Evolutionary conservation across 2,888 invertebrate species (phyloP), one percentile per base, ranked within the genome.

Genomic region (Deroplatys truncata): DNA sequence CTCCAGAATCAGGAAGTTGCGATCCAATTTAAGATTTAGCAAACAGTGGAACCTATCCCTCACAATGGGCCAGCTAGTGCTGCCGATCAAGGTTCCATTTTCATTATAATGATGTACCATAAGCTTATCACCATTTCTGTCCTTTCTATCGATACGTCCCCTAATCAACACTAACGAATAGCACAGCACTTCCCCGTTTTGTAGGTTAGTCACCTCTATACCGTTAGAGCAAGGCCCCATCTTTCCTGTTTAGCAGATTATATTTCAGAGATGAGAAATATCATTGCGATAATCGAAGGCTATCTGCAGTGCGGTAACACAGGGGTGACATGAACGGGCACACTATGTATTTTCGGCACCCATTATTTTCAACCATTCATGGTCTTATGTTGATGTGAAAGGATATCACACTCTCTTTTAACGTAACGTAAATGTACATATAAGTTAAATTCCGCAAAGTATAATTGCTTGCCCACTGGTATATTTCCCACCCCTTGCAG

Each of bases 31-130:
- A 84, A 97, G 93, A 91, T 96, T 95, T 8, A 96, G 93, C 89
- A 97, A 93, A 49, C 95, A 94, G 93, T 97, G 97, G 92, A 97
- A 97, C 92, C 96, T 95, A 82, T 96, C 95, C 91, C 95, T 95
- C 88, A 95, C 93, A 84, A 96, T 94, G 91, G 95, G 95, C 96
- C 96, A 96, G 28, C 85, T 85, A 43, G 90, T 84, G 28, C 31
- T 85, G 25, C 85, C 28, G 3, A 88, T 49, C 28, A 82, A 56
- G 25, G 28, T 15, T 29, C 83, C 56, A 31, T 43, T 88, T 28
- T 29, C 49, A 88, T 83, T 82, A 13, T 35, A 82, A 31, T 84
- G 84, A 31, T 85, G 82, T 43, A 72, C 35, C 13, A 72, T 89
- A 13, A 87, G n/a, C 84, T 88, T 86, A 20, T 56, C 87, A n/a